Conservation (phyloP, 2,888 invertebrate genomes). For the Trichopoda pennipes region DNA sequence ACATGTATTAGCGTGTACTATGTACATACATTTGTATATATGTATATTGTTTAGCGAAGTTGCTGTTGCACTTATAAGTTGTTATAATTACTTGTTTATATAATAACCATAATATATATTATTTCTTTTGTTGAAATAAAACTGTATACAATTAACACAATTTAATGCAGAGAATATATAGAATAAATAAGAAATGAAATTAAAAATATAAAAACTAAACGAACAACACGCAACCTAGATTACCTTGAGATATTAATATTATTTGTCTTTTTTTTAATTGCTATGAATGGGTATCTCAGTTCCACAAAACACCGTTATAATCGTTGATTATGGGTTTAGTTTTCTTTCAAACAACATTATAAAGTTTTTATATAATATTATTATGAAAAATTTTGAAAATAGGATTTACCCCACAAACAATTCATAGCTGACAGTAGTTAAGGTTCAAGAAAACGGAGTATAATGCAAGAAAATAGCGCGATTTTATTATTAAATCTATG, state of each 20-base stretch:
- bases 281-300: background rate
- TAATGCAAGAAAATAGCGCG: too few species aligned
- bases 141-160: constrained; percentile 65
- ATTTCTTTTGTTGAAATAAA: constrained; percentile 39
- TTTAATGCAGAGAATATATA: constrained; percentile 47
- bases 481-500: too few species aligned
- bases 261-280: constrained; percentile 20
- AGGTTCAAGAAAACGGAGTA: too few species aligned
- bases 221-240: constrained; percentile 65
- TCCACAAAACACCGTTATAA: too few species aligned
- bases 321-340: too few species aligned
- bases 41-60: constrained; percentile 12
- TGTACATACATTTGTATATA: too few species aligned
- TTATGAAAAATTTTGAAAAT: too few species aligned
- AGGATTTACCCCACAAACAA: too few species aligned
- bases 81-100: constrained; percentile 54
- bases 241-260: constrained; percentile 69
- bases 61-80: constrained; percentile 23
- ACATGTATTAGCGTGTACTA: constrained; percentile 9
- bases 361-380: too few species aligned
- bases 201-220: constrained; percentile 19
- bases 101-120: constrained; percentile 39
- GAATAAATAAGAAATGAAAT: constrained; percentile 34
- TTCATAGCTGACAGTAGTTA: too few species aligned
- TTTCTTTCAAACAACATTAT: too few species aligned